Evolutionary conservation across 2,888 invertebrate genomes (phyloP), one percentile per base, ranked within the genome.

Genomic region (Ornithoptera alexandrae): DNA sequence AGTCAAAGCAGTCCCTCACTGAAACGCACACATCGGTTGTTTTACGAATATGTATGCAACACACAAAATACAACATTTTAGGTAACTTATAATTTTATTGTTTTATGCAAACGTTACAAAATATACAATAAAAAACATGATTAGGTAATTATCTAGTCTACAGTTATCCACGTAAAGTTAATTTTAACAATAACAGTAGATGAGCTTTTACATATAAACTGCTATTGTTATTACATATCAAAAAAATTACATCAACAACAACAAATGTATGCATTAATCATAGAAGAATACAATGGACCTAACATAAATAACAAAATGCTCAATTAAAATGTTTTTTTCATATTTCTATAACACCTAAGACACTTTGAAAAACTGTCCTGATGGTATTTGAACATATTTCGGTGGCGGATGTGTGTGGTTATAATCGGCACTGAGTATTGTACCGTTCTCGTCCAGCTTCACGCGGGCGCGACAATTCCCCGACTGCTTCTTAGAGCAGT

Each of bases 401-500:
- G 74, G 73, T 8, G 72, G 72, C 4, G 65, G 61, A 56, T 74
- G 74, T 1, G 64, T 71, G 30, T 74, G 73, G 36, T 58, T 67
- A 57, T 69, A 70, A 36, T 72, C 71, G 6, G 68, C 61, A n/a
- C 62, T 70, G 6, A 72, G 15, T 4, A 84, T 76, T 2, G 72
- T 74, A 0, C 75, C 76, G 36, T 66, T 22, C 6, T 70, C 67
- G 39, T 75, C 72, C 50, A 81, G 69, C 59, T 77, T 80, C 3
- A 81, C 72, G 8, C 76, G 68, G 2, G 80, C 81, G 24, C 73
- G 76, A 67, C 81, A 81, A 20, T 68, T 71, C 0, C 74, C 73
- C 5, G 71, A 73, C 5, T 76, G 66, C 62, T 78, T 79, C 67
- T 78, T 82, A 0, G 83, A 83, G 59, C 83, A 83, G 69, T 82